Base-by-base conservation (phyloP, 2,888 invertebrate genomes). In the Litoditis marina region DNA sequence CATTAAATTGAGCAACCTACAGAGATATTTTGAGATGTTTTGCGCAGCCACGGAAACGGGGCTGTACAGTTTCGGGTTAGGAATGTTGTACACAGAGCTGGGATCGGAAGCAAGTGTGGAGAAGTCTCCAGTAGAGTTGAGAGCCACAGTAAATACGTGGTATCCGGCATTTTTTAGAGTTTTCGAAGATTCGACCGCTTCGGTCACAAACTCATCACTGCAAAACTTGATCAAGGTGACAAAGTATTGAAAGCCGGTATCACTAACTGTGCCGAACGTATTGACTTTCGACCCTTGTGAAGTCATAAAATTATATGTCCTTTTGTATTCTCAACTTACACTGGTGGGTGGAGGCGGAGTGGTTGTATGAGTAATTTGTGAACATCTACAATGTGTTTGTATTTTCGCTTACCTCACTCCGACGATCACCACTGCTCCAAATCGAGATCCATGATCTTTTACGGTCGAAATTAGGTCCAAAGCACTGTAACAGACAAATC, bases 391-490 rank as follows among this genome's bases (percentile, higher is more conserved):
- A n/a, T n/a, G n/a, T n/a, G n/a, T n/a, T n/a, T n/a, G n/a, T n/a
- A n/a, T n/a, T n/a, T n/a, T 22, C 5, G 27, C 47, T 25, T 13
- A 57, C 57, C 57, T 57, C 32, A 57, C 49, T n/a, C 47, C 57
- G 25, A 57, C 34, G 5, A 57, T 47, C 2, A 57, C 25, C 34
- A 47, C 57, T 16, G 47, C 47, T 6, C 44, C 31, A n/a, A 42
- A 42, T 25, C 39, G n/a, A n/a, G n/a, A n/a, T n/a, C n/a, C n/a
- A n/a, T n/a, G n/a, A n/a, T n/a, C n/a, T n/a, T n/a, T n/a, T n/a
- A n/a, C n/a, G n/a, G n/a, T n/a, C n/a, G n/a, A n/a, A n/a, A n/a
- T n/a, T n/a, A n/a, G n/a, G n/a, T n/a, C n/a, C n/a, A n/a, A n/a
- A n/a, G n/a, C n/a, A n/a, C n/a, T n/a, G n/a, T n/a, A n/a, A n/a